Evolutionary conservation across 2,888 invertebrate genomes (phyloP), one percentile per base, ranked within the genome.

Genomic region (Pyrochroa serraticornis): DNA sequence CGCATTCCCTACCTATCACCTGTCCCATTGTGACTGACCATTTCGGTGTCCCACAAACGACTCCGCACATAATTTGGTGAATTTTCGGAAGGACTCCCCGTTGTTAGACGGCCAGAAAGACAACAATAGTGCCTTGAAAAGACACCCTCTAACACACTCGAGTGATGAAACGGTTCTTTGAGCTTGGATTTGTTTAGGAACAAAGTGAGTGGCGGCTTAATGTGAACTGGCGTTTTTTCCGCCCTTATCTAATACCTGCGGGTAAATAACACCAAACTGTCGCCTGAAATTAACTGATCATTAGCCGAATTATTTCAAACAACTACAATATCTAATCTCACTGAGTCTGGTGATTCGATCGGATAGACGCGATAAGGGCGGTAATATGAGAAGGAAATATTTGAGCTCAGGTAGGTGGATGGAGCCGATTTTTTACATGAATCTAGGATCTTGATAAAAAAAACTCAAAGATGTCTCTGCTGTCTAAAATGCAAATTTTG

Each of bases 31-130:
- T 36, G 47, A 34, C 63, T 58, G 60, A 64, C 62, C 63, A 58
- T 62, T 62, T 63, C 65, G 65, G 63, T 56, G 48, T 58, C 55
- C 47, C 47, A 62, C 61, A 66, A 60, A 64, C 62, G 42, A 39
- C 31, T 37, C 48, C 32, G 12, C 39, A 45, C 58, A 62, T 59
- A 58, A 63, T 63, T 64, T 56, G 35, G 50, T 59, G 47, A 62
- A 65, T 63, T 62, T 67, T 65, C 64, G 48, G 64, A 58, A 64
- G 63, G 63, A 63, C 64, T 64, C 57, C 67, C 64, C 54, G 57
- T 48, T 47, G 64, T 35, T 41, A 37, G 34, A 43, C 54, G 56
- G 59, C 62, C 48, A 57, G 58, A 37, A 22, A 22, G 56, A 55
- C 55, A 57, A 65, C 65, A 64, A 58, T 60, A 38, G 46, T 22